Conservation (phyloP, 1,140 invertebrate species). For the Patella vulgata region DNA sequence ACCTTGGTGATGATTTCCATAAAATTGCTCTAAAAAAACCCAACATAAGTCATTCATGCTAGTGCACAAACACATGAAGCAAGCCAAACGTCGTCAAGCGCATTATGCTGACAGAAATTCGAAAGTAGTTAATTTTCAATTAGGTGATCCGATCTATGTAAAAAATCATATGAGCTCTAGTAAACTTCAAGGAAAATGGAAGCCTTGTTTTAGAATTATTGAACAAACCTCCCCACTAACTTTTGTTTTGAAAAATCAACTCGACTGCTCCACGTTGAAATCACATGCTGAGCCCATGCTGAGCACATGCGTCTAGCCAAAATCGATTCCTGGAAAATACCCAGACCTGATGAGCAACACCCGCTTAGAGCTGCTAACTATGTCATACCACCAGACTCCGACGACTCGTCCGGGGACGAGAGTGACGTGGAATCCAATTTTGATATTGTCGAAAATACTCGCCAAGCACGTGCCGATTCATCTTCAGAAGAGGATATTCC, state of each 20-base stretch:
- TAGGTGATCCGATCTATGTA: constrained; percentile 16
- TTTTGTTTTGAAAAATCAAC: constrained; percentile 9
- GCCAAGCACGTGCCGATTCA: not conserved
- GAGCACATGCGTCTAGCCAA: constrained; percentile 7
- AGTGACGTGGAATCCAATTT: no score
- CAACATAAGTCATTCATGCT: constrained; percentile 11
- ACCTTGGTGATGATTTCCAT: not conserved
- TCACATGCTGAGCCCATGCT: no score
- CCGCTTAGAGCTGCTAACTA: not conserved
- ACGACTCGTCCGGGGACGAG: not conserved
- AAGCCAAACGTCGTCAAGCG: constrained; percentile 4
- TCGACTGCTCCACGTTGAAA: constrained; percentile 1
- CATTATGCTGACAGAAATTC: constrained; percentile 11
- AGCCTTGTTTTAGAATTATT: constrained; percentile 8
- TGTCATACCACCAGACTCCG: not conserved
- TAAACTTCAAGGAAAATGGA: constrained; percentile 13
- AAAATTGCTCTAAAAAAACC: constrained; percentile 3
- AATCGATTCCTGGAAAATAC: constrained; percentile 6
- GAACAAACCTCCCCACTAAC: constrained; percentile 5
- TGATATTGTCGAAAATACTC: not conserved
- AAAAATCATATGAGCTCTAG: not conserved
- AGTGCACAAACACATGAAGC: not conserved
- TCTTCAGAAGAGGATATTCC: not conserved
- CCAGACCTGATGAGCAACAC: not conserved
- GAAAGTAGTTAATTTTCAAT: not conserved